Evolutionary conservation across 2,113 vertebrate species (phyloP).

Genomic region (Ellobius talpinus): DNA sequence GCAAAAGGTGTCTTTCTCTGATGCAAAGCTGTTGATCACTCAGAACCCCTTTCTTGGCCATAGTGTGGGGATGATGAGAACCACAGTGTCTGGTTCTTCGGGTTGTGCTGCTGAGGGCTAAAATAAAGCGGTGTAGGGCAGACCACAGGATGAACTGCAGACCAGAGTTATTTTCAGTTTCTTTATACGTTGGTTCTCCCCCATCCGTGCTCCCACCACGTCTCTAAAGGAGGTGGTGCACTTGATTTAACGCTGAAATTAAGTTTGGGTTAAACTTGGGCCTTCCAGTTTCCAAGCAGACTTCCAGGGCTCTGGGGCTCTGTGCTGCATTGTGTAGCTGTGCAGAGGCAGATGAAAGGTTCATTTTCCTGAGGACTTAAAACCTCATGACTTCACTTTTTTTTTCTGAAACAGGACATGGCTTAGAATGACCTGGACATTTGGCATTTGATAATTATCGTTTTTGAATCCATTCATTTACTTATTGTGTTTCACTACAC

Average conservation of each 20-base stretch:
- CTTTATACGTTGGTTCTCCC: not conserved
- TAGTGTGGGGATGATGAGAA: not conserved
- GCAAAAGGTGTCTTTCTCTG: not conserved
- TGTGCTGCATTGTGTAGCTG: not conserved
- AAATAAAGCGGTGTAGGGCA: not conserved
- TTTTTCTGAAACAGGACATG: not conserved
- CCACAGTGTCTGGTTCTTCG: not conserved
- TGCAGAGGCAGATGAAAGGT: not conserved
- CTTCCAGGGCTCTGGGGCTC: not conserved
- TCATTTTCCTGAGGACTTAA: not conserved
- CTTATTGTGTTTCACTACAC: not conserved
- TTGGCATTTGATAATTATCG: not conserved
- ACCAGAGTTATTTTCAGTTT: not conserved
- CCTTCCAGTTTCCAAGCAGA: not conserved
- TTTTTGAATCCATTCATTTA: not conserved
- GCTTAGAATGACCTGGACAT: not conserved
- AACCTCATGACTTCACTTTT: not conserved
- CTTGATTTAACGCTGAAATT: constrained; percentile 30
- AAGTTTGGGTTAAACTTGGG: constrained; percentile 40
- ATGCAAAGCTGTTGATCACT: constrained; percentile 21
- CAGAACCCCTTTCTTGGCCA: not conserved
- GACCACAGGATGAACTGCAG: not conserved
- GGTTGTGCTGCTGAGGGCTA: not conserved
- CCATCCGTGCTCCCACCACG: no score
- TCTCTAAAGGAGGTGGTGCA: not conserved